Conservation (phyloP, 2,113 vertebrate genomes). For the Dasyurus viverrinus region DNA sequence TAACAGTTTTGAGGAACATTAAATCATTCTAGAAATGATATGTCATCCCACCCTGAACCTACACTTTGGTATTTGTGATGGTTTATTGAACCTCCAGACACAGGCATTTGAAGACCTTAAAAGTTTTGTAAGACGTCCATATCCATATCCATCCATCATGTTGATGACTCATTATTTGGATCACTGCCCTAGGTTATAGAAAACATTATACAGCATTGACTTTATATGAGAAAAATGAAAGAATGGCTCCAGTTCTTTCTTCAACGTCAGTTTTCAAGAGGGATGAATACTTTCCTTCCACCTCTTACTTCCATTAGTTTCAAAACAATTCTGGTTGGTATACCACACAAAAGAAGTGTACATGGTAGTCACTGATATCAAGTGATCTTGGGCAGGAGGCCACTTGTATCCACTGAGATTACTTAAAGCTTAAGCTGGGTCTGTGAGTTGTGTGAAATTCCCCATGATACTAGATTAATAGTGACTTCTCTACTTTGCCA, state of each 20-base stretch:
- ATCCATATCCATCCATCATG: constrained; percentile 31
- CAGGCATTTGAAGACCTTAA: not conserved
- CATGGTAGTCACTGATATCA: not conserved
- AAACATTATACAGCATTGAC: constrained; percentile 9
- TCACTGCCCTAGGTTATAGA: constrained; percentile 40
- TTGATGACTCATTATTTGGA: constrained; percentile 22
- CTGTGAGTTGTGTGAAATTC: not conserved
- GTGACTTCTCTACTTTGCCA: constrained; percentile 19
- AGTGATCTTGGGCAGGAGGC: not conserved
- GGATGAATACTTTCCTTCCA: not conserved
- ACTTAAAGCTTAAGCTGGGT: not conserved
- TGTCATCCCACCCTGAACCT: not conserved
- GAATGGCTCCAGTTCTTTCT: constrained; percentile 31
- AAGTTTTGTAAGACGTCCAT: constrained; percentile 25
- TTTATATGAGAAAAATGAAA: constrained; percentile 47
- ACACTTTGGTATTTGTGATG: constrained; percentile 26
- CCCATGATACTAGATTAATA: not conserved
- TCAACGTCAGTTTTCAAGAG: constrained; percentile 16
- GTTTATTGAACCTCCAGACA: constrained; percentile 36
- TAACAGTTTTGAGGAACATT: constrained; percentile 42
- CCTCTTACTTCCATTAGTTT: not conserved
- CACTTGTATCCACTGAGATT: not conserved
- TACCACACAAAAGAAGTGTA: not conserved
- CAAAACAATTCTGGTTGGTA: constrained; percentile 17
- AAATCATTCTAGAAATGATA: constrained; percentile 35